Base-by-base conservation (phyloP, 2,888 invertebrate genomes). In the Troides oblongomaculatus region DNA sequence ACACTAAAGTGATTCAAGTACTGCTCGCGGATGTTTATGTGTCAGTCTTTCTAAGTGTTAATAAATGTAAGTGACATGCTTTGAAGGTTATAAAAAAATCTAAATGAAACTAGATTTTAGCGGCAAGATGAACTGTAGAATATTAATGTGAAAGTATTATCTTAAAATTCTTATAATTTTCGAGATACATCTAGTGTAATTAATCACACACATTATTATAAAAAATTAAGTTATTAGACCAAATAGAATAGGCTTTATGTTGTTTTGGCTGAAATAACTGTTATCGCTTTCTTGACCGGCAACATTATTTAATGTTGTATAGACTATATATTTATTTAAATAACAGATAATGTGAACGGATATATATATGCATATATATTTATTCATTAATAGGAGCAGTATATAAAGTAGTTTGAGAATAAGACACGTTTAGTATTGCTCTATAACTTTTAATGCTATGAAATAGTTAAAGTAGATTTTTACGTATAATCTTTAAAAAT, bases 1-100 rank as follows among this genome's bases (percentile, higher is more conserved):
- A 59, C 89, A 87, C 77, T 90, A 74, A 74, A 10, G 69, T 64
- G 39, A 2, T 23, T 18, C 23, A 23, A 17, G 62, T 50, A 39
- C 46, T 23, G n/a, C 25, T 17, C 39, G 18, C 17, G 7, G 39
- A 61, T 25, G 17, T 25, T 36, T 30, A 60, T 12, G 62, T 64
- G 64, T 64, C 58, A 58, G 43, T 64, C 43, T 58, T 14, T 23
- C 43, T 43, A 21, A 53, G 53, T 53, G 53, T 53, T 53, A n/a
- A n/a, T 8, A 5, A 7, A n/a, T n/a, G 18, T 18, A 1, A 18
- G n/a, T 53, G 53, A n/a, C n/a, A 53, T 7, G 14, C 18, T 53
- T 53, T n/a, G 18, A 53, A 53, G 53, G 53, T 53, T 18, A 53
- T n/a, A 53, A 53, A 3, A 6, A n/a, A 18, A 18, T 53, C 2